phyloP scores from a whole-genome alignment of 2,888 invertebrate genomes.

The Electrophaes corylata region DNA sequence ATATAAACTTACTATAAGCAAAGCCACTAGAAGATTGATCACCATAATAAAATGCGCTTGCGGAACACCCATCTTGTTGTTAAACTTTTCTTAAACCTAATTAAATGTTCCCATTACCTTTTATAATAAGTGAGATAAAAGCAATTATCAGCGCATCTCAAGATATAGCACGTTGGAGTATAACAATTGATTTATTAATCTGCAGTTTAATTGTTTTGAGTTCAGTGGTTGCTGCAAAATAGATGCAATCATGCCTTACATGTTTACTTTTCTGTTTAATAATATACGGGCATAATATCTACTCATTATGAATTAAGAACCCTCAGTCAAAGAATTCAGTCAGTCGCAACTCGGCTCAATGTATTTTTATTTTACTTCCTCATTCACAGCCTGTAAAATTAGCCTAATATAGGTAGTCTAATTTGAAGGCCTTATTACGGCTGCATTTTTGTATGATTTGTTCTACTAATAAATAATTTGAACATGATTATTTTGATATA shows the following conservation, averaged over 20 bases:
- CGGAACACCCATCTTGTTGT: constrained; percentile 24
- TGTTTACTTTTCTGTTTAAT: too few species aligned
- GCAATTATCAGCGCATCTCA: constrained; percentile 34
- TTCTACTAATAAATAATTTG: too few species aligned
- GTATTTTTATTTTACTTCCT: too few species aligned
- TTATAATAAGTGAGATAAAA: constrained; percentile 38
- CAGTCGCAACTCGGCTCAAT: too few species aligned
- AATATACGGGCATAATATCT: too few species aligned
- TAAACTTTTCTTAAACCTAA: constrained; percentile 43
- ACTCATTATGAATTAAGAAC: too few species aligned
- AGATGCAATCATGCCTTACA: constrained; percentile 2
- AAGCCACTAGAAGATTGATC: constrained; percentile 25
- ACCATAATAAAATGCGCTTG: constrained; percentile 8
- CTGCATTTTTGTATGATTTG: too few species aligned
- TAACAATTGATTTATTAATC: constrained; percentile 44
- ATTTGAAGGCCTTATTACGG: too few species aligned
- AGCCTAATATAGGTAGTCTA: too few species aligned
- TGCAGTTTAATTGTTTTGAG: constrained; percentile 20
- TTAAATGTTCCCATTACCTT: constrained; percentile 24
- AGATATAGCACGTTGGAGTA: constrained; percentile 50
- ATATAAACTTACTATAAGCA: constrained; percentile 22
- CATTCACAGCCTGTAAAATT: too few species aligned
- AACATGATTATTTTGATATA: too few species aligned
- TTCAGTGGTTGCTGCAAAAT: constrained; percentile 16
- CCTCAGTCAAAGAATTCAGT: too few species aligned